Evolutionary conservation across 2,797 vertebrate genomes (phyloP).

Genomic region (Darevskia nairensis): DNA sequence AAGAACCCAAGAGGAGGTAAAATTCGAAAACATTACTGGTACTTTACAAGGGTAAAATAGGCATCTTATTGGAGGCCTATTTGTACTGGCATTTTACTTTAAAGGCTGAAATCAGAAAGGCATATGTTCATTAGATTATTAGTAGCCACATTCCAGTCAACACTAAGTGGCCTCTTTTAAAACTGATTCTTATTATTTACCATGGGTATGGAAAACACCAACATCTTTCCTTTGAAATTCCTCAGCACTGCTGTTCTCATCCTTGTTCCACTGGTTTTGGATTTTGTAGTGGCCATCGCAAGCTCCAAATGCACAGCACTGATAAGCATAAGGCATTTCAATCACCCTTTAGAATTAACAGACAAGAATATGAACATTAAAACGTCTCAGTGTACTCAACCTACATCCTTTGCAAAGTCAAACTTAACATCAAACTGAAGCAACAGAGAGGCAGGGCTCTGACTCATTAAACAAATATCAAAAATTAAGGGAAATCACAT

Average conservation of each 20-base stretch:
- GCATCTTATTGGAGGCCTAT: background rate
- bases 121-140: background rate
- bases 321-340: conserved; percentile 95
- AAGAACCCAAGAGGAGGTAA: background rate
- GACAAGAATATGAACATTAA: conserved; percentile 26
- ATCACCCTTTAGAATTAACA: conserved; percentile 81
- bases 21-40: background rate
- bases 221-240: conserved; percentile 80
- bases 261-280: conserved; percentile 82
- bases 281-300: conserved; percentile 84
- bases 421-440: background rate
- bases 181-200: conserved; percentile 69
- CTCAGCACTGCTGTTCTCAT: conserved; percentile 79
- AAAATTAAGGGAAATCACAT: background rate
- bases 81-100: background rate
- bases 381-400: background rate
- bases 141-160: background rate
- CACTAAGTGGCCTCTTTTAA: background rate
- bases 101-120: background rate
- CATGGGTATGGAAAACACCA: conserved; percentile 82
- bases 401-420: background rate
- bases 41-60: background rate
- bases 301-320: conserved; percentile 90
- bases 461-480: background rate
- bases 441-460: background rate